Conservation (phyloP, 2,888 invertebrate species). For the Drosophila macrothrix region DNA sequence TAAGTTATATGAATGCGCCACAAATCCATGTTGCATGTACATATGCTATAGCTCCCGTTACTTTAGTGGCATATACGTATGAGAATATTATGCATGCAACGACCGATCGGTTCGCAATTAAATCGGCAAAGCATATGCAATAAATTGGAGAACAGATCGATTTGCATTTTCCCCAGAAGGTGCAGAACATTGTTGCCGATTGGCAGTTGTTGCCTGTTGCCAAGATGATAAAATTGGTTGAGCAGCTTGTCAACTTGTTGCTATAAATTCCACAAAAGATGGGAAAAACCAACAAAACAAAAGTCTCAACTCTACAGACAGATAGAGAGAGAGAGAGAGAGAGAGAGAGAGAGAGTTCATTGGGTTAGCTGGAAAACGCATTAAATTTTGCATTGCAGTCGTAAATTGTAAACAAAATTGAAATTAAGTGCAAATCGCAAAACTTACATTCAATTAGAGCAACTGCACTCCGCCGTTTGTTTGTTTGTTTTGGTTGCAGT, state of each 20-base stretch:
- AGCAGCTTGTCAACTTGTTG: constrained; percentile 77
- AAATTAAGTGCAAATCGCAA: constrained; percentile 77
- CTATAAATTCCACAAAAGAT: constrained; percentile 59
- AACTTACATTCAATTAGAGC: constrained; percentile 73
- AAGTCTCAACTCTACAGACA: constrained; percentile 33
- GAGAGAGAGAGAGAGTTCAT: constrained; percentile 13
- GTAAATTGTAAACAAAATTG: constrained; percentile 81
- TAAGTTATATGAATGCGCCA: constrained; percentile 34
- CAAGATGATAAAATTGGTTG: constrained; percentile 74
- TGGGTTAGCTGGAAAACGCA: constrained; percentile 45
- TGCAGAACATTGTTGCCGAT: constrained; percentile 55
- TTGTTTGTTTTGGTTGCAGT: constrained; percentile 63
- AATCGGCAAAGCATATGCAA: constrained; percentile 35
- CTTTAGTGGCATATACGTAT: constrained; percentile 39
- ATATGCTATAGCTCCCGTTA: constrained; percentile 50
- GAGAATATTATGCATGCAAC: constrained; percentile 14
- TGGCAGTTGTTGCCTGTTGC: constrained; percentile 53
- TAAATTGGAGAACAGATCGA: constrained; percentile 31
- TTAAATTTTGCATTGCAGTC: constrained; percentile 61
- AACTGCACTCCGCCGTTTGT: constrained; percentile 62
- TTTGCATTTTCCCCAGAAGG: constrained; percentile 16
- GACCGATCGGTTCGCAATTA: constrained; percentile 27
- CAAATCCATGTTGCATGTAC: constrained; percentile 16
- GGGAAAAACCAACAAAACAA: constrained; percentile 5
- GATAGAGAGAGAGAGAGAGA: not conserved